Evolutionary conservation across 2,113 vertebrate species (phyloP).

Genomic region (Bubo blakistoni): DNA sequence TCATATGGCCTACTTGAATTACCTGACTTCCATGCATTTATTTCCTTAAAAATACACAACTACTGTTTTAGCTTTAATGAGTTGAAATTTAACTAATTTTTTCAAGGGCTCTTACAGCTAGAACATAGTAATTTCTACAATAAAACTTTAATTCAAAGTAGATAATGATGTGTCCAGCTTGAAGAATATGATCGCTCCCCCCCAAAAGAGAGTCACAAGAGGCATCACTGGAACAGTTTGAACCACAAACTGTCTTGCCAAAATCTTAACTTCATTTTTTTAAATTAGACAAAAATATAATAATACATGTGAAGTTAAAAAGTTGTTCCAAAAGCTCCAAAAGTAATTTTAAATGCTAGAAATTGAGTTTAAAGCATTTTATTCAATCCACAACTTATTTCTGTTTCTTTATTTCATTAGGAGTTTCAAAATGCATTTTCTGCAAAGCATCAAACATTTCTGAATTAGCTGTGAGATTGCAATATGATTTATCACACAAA

Average conservation of each 20-base stretch:
- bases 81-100: neutral
- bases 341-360: neutral
- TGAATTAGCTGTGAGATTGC: neutral
- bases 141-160: neutral
- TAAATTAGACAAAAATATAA: neutral
- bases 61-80: neutral
- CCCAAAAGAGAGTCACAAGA: neutral
- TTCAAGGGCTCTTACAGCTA: neutral
- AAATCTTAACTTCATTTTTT: neutral
- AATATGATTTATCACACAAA: neutral
- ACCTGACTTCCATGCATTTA: neutral
- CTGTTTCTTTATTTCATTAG: neutral
- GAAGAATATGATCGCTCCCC: neutral
- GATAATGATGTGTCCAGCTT: neutral
- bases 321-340: neutral
- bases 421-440: neutral
- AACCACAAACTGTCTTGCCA: neutral
- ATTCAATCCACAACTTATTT: neutral
- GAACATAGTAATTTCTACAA: neutral
- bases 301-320: neutral
- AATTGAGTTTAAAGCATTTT: neutral
- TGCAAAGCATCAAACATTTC: neutral
- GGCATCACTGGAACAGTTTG: neutral
- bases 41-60: neutral
- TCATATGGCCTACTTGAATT: neutral